Conservation (phyloP, 2,797 vertebrate species). For the Epinephelus awoara region DNA sequence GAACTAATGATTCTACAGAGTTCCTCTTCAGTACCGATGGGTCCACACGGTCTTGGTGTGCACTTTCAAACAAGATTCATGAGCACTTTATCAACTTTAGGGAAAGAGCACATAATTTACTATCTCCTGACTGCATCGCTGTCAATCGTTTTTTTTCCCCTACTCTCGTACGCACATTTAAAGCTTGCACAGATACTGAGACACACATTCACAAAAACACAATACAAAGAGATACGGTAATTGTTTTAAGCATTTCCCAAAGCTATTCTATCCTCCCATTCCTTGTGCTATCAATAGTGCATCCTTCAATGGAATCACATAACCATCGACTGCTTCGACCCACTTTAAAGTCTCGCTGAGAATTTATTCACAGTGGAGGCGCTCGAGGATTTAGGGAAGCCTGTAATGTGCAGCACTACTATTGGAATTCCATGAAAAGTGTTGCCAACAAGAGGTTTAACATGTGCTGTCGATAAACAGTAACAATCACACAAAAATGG, state of each 20-base stretch:
- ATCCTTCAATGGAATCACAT: conserved; percentile 41
- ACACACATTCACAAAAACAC: conserved; percentile 12
- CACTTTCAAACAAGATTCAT: conserved; percentile 49
- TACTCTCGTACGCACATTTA: not conserved
- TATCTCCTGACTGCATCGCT: conserved; percentile 23
- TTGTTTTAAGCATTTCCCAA: conserved; percentile 36
- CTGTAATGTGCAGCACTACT: conserved; percentile 28
- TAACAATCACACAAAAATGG: not conserved
- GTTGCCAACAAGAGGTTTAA: conserved; percentile 22
- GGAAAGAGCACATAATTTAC: conserved; percentile 33
- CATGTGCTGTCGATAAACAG: conserved; percentile 24
- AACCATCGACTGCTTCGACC: conserved; percentile 37
- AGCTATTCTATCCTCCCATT: conserved; percentile 19
- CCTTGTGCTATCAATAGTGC: conserved; percentile 13
- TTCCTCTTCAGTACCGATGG: conserved; percentile 55
- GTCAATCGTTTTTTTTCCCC: not conserved
- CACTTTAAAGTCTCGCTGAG: conserved; percentile 31
- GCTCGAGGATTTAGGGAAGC: conserved; percentile 30
- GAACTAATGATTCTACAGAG: conserved; percentile 70
- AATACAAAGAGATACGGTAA: conserved; percentile 22
- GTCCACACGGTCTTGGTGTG: conserved; percentile 43
- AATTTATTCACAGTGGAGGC: conserved; percentile 33
- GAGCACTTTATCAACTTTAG: conserved; percentile 40
- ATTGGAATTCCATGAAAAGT: conserved; percentile 35
- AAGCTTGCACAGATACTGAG: not conserved